Percentiles rank a stretch among this genome's conserved stretches.
Evolutionary conservation across 2,888 invertebrate genomes (phyloP).

Genomic region (Chaetogeoica ovagalla): DNA sequence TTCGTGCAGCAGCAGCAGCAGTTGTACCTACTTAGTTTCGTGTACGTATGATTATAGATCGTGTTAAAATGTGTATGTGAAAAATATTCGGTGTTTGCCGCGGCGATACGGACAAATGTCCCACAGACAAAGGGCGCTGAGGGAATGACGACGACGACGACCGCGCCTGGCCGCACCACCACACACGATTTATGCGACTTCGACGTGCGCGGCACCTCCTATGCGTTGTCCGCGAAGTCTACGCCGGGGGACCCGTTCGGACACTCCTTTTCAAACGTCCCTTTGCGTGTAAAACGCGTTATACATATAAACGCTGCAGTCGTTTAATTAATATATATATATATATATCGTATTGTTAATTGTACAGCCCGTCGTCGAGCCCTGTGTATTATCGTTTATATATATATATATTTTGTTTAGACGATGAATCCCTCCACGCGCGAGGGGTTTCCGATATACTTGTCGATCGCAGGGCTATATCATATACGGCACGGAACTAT

Average conservation of each 20-base stretch:
- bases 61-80: no score
- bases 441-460: no score
- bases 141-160: not conserved
- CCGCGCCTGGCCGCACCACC: not conserved
- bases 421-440: no score
- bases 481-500: no score
- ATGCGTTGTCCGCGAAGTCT: slow-evolving; percentile 43
- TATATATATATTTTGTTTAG: not conserved
- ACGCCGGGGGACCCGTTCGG: slow-evolving; percentile 11
- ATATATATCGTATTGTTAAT: not conserved
- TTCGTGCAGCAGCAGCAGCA: no score
- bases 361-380: no score
- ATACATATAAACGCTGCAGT: not conserved
- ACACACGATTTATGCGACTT: slow-evolving; percentile 34
- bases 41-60: no score
- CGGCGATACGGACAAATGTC: no score
- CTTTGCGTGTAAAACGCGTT: slow-evolving; percentile 40
- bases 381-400: not conserved
- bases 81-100: no score
- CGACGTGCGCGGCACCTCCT: slow-evolving; percentile 42
- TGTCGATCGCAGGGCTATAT: no score
- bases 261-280: slow-evolving; percentile 51
- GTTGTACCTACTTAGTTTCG: no score
- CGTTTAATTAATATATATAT: slow-evolving; percentile 35
- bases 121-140: no score